Evolutionary conservation across 2,113 vertebrate genomes (phyloP).

Genomic region (Lasiurus cinereus): DNA sequence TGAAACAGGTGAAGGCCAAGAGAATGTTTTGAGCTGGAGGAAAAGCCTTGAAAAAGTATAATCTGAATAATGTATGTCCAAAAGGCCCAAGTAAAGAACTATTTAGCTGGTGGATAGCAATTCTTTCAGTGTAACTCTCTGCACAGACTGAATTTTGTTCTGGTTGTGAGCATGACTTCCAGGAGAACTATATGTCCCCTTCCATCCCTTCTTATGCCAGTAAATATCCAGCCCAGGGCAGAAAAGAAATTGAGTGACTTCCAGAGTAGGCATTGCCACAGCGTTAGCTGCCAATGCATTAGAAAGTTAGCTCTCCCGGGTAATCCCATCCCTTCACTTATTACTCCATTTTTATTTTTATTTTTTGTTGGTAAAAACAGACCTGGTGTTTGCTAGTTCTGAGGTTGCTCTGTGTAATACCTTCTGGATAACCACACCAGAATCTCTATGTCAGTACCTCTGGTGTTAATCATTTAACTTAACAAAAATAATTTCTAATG

Average conservation of each 20-base stretch:
- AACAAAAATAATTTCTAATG: conserved; percentile 21
- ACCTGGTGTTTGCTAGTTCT: background rate
- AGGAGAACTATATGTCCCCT: background rate
- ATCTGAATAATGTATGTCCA: background rate
- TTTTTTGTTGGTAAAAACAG: background rate
- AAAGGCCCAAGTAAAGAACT: background rate
- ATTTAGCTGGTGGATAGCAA: background rate
- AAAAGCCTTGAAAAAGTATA: background rate
- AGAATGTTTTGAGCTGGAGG: background rate
- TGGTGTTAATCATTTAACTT: conserved; percentile 48
- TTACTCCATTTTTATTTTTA: background rate
- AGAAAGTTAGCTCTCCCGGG: background rate
- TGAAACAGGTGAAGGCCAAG: background rate
- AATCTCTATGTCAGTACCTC: background rate
- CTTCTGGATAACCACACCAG: background rate
- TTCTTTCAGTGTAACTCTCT: background rate
- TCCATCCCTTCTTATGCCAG: background rate
- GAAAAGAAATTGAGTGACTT: background rate
- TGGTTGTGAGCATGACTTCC: background rate
- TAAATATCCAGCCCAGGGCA: background rate
- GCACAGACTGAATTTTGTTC: background rate
- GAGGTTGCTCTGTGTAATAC: conserved; percentile 24
- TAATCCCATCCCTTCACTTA: background rate
- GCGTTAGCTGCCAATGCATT: background rate
- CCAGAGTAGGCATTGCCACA: background rate